phyloP scores from a whole-genome alignment of 2,888 invertebrate genomes.

The Oxyteleia sp. region DNA sequence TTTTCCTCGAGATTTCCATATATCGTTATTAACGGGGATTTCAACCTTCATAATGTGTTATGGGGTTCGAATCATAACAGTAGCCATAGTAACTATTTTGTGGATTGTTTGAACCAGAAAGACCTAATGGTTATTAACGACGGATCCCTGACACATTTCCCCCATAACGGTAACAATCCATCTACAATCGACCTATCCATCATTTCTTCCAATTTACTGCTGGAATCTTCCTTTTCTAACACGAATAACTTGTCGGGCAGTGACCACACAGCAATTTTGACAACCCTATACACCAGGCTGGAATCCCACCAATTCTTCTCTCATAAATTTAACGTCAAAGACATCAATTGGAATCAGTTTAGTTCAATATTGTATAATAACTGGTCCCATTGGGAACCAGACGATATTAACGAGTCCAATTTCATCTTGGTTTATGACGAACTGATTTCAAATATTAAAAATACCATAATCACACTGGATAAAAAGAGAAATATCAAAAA shows the following conservation, averaged over 20 bases:
- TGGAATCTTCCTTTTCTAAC: not conserved
- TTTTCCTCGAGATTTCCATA: constrained; percentile 1
- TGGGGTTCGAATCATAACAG: not conserved
- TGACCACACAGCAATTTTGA: no score
- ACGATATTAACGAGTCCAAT: no score
- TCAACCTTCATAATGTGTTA: constrained; percentile 4
- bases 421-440: no score
- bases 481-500: no score
- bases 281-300: no score
- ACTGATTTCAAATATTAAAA: not conserved
- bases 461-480: no score
- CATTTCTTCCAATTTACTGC: not conserved
- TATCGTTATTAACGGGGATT: constrained; percentile 24
- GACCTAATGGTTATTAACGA: constrained; percentile 7
- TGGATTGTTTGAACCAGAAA: not conserved
- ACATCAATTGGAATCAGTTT: no score
- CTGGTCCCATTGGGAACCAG: no score
- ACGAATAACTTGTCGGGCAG: no score
- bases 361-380: no score
- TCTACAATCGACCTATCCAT: constrained; percentile 15
- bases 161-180: not conserved
- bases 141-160: constrained; percentile 1
- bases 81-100: not conserved
- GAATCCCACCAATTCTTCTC: not conserved
- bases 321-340: not conserved